These are phyloP conservation scores for Lepidostoma basale DNA, from an alignment of 1,140 invertebrate species.

Conservation along the genomic window DNA sequence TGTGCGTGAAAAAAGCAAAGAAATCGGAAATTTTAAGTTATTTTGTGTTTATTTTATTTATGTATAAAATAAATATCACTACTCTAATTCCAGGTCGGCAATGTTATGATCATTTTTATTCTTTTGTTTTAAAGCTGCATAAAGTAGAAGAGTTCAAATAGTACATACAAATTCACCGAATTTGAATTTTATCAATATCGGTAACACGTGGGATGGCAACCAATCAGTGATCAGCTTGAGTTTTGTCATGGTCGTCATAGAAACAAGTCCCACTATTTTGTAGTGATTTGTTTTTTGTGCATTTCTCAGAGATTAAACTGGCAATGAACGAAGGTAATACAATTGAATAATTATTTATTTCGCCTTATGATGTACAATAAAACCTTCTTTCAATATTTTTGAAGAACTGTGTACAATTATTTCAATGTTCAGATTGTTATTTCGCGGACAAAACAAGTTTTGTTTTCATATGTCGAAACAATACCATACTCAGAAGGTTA, in stretches of 20 bases:
- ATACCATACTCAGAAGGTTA: conserved; percentile 38
- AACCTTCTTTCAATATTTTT: no score
- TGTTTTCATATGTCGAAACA: conserved; percentile 35
- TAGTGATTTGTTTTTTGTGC: conserved; percentile 23
- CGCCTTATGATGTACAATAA: no score
- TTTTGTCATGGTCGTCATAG: conserved; percentile 39
- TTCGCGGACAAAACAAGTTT: conserved; percentile 23
- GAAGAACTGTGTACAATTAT: no score
- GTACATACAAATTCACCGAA: no score
- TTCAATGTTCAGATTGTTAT: background rate
- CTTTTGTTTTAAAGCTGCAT: no score
- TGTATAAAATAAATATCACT: no score
- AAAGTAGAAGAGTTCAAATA: no score
- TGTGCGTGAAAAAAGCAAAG: no score
- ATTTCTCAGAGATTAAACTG: conserved; percentile 15
- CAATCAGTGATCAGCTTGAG: conserved; percentile 27
- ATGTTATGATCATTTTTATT: no score
- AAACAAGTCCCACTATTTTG: conserved; percentile 23
- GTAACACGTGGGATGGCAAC: conserved; percentile 29
- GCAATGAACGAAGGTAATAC: conserved; percentile 32
- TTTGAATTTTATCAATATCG: conserved; percentile 1
- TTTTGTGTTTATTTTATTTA: no score
- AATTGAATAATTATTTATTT: background rate
- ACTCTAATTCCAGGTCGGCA: no score
- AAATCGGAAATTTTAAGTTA: no score